Evolutionary conservation across 2,888 invertebrate species (phyloP).

Genomic region (Odontomyia ornata): DNA sequence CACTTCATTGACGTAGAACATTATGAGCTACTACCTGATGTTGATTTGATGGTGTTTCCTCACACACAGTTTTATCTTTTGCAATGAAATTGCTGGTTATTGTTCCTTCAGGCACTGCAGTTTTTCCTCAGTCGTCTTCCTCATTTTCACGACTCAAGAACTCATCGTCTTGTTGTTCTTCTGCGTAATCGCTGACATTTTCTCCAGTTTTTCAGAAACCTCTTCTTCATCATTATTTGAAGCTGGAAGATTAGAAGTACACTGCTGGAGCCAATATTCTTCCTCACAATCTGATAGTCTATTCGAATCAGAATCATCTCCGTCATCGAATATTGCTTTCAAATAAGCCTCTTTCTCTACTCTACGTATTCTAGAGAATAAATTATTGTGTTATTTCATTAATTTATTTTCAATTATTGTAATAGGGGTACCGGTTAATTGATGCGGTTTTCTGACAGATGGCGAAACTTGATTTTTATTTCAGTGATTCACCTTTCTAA

Average conservation of each 20-base stretch:
- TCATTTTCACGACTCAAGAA: background rate
- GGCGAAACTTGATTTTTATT: too few species aligned
- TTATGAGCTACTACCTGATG: conserved; percentile 38
- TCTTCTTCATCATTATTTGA: background rate
- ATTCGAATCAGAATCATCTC: background rate
- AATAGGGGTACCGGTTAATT: too few species aligned
- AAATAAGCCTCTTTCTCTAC: too few species aligned
- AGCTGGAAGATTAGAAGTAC: background rate
- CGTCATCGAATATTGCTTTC: background rate
- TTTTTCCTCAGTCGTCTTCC: background rate
- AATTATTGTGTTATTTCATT: too few species aligned
- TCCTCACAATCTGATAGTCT: background rate
- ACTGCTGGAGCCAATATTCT: background rate
- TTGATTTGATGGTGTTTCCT: conserved; percentile 25
- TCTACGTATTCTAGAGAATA: too few species aligned
- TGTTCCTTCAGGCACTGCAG: background rate
- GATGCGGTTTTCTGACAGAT: too few species aligned
- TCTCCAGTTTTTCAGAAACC: background rate
- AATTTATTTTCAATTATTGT: too few species aligned
- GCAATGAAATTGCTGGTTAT: conserved; percentile 23
- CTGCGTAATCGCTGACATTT: background rate
- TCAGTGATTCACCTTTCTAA: too few species aligned
- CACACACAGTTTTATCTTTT: conserved; percentile 34
- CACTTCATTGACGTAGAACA: conserved; percentile 44
- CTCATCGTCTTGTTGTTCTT: background rate